phyloP scores from a whole-genome alignment of 2,797 vertebrate species.

The Salmo trutta region DNA sequence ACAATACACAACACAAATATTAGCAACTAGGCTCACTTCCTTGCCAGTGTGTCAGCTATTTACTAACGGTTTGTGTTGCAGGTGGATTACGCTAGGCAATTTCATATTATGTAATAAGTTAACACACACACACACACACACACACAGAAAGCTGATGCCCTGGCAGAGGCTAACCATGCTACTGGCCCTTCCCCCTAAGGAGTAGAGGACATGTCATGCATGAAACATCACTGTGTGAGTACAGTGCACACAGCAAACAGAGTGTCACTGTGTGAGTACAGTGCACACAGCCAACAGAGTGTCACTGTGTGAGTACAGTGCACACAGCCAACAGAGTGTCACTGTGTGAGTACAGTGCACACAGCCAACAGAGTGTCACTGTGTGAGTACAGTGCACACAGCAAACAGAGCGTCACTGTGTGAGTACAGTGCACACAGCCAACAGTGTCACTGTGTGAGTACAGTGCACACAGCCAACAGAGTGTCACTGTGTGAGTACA shows the following conservation, averaged over 20 bases:
- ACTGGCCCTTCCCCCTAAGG: conserved; percentile 40
- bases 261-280: background rate
- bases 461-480: too few relatives aligned
- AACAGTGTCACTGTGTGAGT: background rate
- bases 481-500: conserved; percentile 17
- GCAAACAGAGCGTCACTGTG: background rate
- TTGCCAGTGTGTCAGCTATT: background rate
- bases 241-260: background rate
- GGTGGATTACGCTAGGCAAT: background rate
- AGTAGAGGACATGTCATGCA: conserved; percentile 50
- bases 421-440: background rate
- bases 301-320: background rate
- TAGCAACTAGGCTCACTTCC: background rate
- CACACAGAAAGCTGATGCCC: conserved; percentile 42
- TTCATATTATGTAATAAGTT: too few relatives aligned
- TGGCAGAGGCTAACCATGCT: conserved; percentile 11
- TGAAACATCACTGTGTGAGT: conserved; percentile 39
- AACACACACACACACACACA: too few relatives aligned
- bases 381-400: background rate
- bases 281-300: background rate
- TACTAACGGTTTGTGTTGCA: too few relatives aligned
- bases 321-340: background rate
- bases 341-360: background rate
- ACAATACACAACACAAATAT: background rate
- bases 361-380: background rate